Percentiles rank a stretch among this genome's conserved stretches.
These are phyloP conservation scores for Stigmatopora nigra DNA, from an alignment of 2,113 vertebrate species.

Conservation along the genomic window DNA sequence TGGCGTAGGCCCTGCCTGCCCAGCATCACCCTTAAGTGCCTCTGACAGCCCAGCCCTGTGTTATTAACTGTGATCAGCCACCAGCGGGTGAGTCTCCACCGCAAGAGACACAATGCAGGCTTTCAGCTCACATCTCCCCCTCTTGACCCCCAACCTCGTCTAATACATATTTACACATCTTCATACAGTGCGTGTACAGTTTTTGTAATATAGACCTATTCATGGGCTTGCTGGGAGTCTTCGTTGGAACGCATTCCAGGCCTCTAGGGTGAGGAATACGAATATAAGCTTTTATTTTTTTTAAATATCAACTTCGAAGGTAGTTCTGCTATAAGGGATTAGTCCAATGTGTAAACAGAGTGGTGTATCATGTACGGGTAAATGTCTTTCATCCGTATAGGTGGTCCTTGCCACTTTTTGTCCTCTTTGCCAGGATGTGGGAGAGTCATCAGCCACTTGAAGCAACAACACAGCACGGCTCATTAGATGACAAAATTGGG, in stretches of 20 bases:
- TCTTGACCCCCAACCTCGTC: slow-evolving; percentile 8
- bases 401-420: slow-evolving; percentile 54
- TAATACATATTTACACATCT: slow-evolving; percentile 63
- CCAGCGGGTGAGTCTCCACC: slow-evolving; percentile 60
- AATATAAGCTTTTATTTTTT: neutral
- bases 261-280: slow-evolving; percentile 15
- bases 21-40: slow-evolving; percentile 73
- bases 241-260: slow-evolving; percentile 6
- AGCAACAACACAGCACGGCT: slow-evolving; percentile 54
- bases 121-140: slow-evolving; percentile 57
- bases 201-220: slow-evolving; percentile 41
- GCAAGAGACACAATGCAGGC: slow-evolving; percentile 70
- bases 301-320: slow-evolving; percentile 4
- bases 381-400: slow-evolving; percentile 58
- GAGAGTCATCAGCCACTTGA: slow-evolving; percentile 36
- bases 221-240: slow-evolving; percentile 29
- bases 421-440: slow-evolving; percentile 62
- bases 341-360: neutral
- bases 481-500: slow-evolving; percentile 58
- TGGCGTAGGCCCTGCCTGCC: slow-evolving; percentile 60
- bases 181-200: slow-evolving; percentile 31
- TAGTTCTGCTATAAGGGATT: slow-evolving; percentile 21
- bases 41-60: slow-evolving; percentile 73
- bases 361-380: slow-evolving; percentile 11
- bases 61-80: slow-evolving; percentile 76